Evolutionary conservation across 2,888 invertebrate genomes (phyloP), one percentile per base, ranked within the genome.

Genomic region (Didymodactylos carnosus): DNA sequence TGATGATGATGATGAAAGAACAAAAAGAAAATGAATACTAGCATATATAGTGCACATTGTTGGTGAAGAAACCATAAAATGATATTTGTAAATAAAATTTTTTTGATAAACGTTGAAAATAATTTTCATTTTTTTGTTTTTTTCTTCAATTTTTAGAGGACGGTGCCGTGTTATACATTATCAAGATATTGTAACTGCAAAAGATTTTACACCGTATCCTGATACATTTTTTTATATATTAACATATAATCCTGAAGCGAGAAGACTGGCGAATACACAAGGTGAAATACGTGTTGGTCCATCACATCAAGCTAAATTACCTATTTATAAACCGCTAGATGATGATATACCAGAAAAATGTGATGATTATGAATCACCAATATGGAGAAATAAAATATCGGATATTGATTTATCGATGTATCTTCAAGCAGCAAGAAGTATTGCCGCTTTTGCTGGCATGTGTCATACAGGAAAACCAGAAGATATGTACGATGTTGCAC

Each of bases 371-470:
- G 74, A 74, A 43, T 43, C 71, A 40, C 70, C 43, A 46, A 69
- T 71, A 16, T 75, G 75, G 75, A 71, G 49, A 35, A 72, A 72
- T 39, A 69, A 69, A 29, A 75, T 72, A n/a, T 49, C 43, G 23
- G 75, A 75, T 29, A 69, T 62, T 46, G 69, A 75, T 69, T 69
- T 75, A 46, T 62, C 71, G 23, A 72, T 69, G 25, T 75, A 75
- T 72, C 39, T 75, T 16, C 72, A 75, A 69, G 75, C 75, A 0
- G 75, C 75, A 23, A 83, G 85, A 80, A 94, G 94, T 77, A 94
- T 97, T 91, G 94, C 95, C 82, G 94, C 94, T 76, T 95, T 95
- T 86, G 94, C 94, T 77, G 93, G 94, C 80, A 94, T 95, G 93
- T 94, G 94, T 87, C 94, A 94, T 87, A 94, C 94, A 77, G 94